Evolutionary conservation across 2,888 invertebrate genomes (phyloP).

Genomic region (Drosophila rubida): DNA sequence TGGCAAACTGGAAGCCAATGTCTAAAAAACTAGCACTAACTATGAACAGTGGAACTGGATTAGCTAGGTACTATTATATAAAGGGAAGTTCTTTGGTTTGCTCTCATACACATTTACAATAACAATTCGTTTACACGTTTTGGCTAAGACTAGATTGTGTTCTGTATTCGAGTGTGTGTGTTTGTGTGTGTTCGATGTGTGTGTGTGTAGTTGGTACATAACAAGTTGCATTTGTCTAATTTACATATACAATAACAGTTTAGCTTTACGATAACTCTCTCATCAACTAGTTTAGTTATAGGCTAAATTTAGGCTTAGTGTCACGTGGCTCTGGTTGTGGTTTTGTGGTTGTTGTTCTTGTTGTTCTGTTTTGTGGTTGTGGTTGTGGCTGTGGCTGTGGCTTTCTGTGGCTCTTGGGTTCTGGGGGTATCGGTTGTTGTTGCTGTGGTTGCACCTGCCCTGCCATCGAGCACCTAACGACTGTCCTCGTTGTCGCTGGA

Average conservation of each 20-base stretch:
- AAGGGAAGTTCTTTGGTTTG: slow-evolving; percentile 60
- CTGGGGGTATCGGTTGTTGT: slow-evolving; percentile 58
- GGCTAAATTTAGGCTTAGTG: slow-evolving; percentile 60
- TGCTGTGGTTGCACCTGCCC: slow-evolving; percentile 59
- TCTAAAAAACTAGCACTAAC: slow-evolving; percentile 33
- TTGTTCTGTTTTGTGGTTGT: slow-evolving; percentile 17
- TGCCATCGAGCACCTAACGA: slow-evolving; percentile 63
- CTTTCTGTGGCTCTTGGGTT: slow-evolving; percentile 20
- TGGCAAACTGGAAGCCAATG: slow-evolving; percentile 42
- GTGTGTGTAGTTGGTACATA: slow-evolving; percentile 58
- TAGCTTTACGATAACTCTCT: slow-evolving; percentile 37
- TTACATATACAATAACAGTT: slow-evolving; percentile 75
- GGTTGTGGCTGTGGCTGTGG: slow-evolving; percentile 3
- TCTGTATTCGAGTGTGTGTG: slow-evolving; percentile 29
- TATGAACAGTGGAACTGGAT: slow-evolving; percentile 34
- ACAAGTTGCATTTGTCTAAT: slow-evolving; percentile 74
- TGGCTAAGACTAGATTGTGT: slow-evolving; percentile 60
- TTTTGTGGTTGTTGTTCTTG: neutral
- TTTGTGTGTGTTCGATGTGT: slow-evolving; percentile 37
- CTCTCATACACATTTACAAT: slow-evolving; percentile 60
- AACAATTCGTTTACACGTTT: slow-evolving; percentile 52
- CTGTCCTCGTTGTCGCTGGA: slow-evolving; percentile 84
- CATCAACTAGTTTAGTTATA: slow-evolving; percentile 40
- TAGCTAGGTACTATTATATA: slow-evolving; percentile 28
- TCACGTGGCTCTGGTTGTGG: slow-evolving; percentile 33